Base-by-base conservation (phyloP, 2,797 vertebrate species). In the Aldrovandia affinis region DNA sequence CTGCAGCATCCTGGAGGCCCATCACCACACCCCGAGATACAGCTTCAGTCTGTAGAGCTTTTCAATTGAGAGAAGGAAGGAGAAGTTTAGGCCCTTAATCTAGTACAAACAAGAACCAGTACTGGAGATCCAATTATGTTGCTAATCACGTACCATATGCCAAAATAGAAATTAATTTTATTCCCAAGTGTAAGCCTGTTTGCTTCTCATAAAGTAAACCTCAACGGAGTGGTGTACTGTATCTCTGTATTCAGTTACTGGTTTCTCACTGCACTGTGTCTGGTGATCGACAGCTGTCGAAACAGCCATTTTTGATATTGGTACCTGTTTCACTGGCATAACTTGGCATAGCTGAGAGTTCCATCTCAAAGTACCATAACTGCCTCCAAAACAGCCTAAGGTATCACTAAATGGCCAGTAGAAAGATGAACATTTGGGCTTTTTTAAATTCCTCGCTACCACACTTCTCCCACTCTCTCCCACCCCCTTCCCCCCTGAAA, bases 61-160 rank as follows among this genome's bases (percentile, higher is more conserved):
- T 63, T 36, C 42, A 25, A 30, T 33, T 33, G 55, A 15, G 7
- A n/a, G 28, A 39, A 54, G 83, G 61, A 84, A 83, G 82, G 6
- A 28, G n/a, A 78, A 68, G 83, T 44, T 9, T n/a, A 75, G 47
- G 8, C 42, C 44, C 25, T 9, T 14, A 78, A 52, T 79, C n/a
- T 33, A 79, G 47, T 47, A 28, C 15, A 54, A 54, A 65, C n/a
- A 65, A 30, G n/a, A 5, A 65, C 1, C 14, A 14, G n/a, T 65
- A 30, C 63, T 15, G 50, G 28, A 20, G 10, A 25, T 25, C 22
- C 1, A 30, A 28, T 54, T 79, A n/a, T 54, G 9, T n/a, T 42
- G 8, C 70, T 22, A 75, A 1, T 57, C 55, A 15, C 7, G 12
- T 14, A 15, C 55, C 2, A 20, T 57, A 20, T 2, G 55, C 2